These are phyloP conservation scores for Uloborus plumipes DNA, from an alignment of 2,888 invertebrate genomes.

Conservation along the genomic window DNA sequence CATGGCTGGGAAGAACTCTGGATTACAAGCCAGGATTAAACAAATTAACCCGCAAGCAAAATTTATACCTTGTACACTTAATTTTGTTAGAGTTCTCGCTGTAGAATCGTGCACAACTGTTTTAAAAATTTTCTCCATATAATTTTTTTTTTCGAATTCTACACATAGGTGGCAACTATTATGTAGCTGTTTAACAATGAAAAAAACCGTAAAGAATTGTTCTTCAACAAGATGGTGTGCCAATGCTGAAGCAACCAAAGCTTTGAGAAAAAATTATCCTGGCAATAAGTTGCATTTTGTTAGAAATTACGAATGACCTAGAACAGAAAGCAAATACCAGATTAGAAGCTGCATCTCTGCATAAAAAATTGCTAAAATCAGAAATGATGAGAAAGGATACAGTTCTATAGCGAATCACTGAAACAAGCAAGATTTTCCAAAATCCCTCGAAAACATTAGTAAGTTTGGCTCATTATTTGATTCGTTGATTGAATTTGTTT, in stretches of 20 bases:
- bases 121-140: background rate
- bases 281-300: background rate
- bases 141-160: background rate
- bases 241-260: background rate
- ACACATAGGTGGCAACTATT: background rate
- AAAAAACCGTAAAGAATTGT: background rate
- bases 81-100: conserved; percentile 1
- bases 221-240: conserved; percentile 9
- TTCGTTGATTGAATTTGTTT: no score
- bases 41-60: background rate
- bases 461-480: no score
- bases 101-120: background rate
- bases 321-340: background rate
- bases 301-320: background rate
- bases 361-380: no score
- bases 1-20: conserved; percentile 10
- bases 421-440: no score
- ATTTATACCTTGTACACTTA: conserved; percentile 3
- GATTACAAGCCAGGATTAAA: conserved; percentile 6
- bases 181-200: background rate
- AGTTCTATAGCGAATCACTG: no score
- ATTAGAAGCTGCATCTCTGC: background rate
- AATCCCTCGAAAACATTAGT: no score
- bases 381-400: no score
- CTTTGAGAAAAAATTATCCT: background rate